These are phyloP conservation scores for Acanthornis magna DNA, from an alignment of 2,797 vertebrate species.

Conservation along the genomic window DNA sequence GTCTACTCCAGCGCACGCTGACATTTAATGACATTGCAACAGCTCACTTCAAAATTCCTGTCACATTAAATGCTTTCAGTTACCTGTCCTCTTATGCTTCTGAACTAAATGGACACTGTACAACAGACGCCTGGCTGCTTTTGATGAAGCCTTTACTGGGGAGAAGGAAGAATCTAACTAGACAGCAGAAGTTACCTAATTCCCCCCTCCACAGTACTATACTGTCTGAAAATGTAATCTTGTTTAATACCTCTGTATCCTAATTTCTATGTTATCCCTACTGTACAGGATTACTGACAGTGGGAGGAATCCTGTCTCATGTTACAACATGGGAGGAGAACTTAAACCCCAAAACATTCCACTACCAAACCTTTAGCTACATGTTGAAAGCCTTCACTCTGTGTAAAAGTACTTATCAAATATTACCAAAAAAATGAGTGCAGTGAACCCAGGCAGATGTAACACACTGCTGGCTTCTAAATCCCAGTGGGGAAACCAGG, in stretches of 20 bases:
- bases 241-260: not conserved
- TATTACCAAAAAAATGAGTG: not conserved
- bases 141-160: not conserved
- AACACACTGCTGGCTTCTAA: not conserved
- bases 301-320: not conserved
- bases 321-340: not conserved
- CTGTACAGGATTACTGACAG: not conserved
- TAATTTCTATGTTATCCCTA: not conserved
- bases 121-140: not conserved
- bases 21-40: not conserved
- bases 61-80: not conserved
- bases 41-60: not conserved
- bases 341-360: not conserved
- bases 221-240: not conserved
- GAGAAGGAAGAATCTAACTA: not conserved
- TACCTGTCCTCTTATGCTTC: not conserved
- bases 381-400: not conserved
- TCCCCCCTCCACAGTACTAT: too few relatives aligned
- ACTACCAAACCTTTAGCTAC: not conserved
- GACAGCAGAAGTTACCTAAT: not conserved
- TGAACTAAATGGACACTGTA: not conserved
- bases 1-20: not conserved
- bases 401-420: not conserved
- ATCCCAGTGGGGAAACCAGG: not conserved
- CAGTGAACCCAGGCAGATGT: not conserved